Evolutionary conservation across 2,797 vertebrate species (phyloP).

Genomic region (Heteromormyrus szaboi): DNA sequence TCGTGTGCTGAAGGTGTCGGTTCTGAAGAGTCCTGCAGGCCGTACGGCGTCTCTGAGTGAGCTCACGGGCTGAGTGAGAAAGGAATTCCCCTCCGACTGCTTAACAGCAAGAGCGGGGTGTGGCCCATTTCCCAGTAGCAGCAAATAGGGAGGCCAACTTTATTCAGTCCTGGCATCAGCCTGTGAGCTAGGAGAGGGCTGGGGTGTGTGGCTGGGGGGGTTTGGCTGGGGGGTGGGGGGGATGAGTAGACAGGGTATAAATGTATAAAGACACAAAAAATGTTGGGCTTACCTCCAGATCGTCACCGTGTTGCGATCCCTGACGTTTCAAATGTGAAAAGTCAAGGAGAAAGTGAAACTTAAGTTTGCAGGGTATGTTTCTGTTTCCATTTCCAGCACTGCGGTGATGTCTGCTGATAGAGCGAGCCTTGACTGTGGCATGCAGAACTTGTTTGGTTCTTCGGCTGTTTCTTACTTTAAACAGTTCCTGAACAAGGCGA

Average conservation of each 20-base stretch:
- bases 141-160: constrained; percentile 23
- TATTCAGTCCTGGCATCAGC: neutral
- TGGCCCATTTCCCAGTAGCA: constrained; percentile 37
- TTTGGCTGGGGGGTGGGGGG: no score
- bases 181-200: neutral
- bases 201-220: neutral
- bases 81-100: constrained; percentile 34
- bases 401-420: constrained; percentile 19
- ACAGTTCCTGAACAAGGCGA: constrained; percentile 31
- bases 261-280: neutral
- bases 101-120: constrained; percentile 34
- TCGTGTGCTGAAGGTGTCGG: neutral
- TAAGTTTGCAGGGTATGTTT: constrained; percentile 24
- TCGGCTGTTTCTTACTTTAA: constrained; percentile 38
- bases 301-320: neutral
- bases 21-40: neutral
- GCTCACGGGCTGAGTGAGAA: constrained; percentile 12
- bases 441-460: constrained; percentile 26
- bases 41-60: neutral
- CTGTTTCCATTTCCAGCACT: constrained; percentile 36
- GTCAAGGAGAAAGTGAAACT: constrained; percentile 31
- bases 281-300: neutral
- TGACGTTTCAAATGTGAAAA: neutral
- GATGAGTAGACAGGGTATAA: neutral
- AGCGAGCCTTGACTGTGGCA: constrained; percentile 13